phyloP scores from a whole-genome alignment of 2,797 vertebrate species.

The Myripristis jacobus region DNA sequence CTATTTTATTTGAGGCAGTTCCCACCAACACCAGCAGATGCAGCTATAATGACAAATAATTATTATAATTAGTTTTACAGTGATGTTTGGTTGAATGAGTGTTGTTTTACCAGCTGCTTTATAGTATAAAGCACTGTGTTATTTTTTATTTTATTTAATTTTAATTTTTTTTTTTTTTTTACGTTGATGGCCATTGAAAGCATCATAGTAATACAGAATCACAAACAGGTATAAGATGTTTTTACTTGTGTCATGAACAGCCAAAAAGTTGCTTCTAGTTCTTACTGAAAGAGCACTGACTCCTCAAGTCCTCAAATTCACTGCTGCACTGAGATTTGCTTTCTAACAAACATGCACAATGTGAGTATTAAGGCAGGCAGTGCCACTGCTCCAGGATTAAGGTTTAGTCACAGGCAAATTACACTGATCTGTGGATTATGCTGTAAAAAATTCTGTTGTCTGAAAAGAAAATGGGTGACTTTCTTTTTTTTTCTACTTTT shows the following conservation, averaged over 20 bases:
- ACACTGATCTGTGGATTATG: background rate
- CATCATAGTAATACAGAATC: conserved; percentile 12
- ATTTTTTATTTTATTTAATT: background rate
- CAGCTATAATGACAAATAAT: background rate
- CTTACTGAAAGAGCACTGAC: background rate
- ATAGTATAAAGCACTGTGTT: background rate
- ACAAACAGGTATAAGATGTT: background rate
- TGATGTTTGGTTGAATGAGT: conserved; percentile 4
- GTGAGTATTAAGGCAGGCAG: background rate
- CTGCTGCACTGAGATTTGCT: background rate
- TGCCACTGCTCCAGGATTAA: background rate
- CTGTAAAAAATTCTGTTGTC: conserved; percentile 8
- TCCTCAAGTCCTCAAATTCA: background rate
- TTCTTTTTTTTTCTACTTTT: too few relatives aligned
- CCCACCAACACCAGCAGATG: conserved; percentile 28
- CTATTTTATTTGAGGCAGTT: background rate
- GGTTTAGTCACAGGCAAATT: conserved; percentile 1
- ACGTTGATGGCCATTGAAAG: background rate
- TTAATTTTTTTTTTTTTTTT: background rate
- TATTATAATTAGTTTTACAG: background rate
- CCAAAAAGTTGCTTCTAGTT: background rate
- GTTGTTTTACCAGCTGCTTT: conserved; percentile 18
- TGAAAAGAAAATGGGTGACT: background rate
- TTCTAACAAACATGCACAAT: background rate
- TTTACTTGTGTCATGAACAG: conserved; percentile 1